phyloP scores from a whole-genome alignment of 2,888 invertebrate genomes.

The Ellobium chinense region DNA sequence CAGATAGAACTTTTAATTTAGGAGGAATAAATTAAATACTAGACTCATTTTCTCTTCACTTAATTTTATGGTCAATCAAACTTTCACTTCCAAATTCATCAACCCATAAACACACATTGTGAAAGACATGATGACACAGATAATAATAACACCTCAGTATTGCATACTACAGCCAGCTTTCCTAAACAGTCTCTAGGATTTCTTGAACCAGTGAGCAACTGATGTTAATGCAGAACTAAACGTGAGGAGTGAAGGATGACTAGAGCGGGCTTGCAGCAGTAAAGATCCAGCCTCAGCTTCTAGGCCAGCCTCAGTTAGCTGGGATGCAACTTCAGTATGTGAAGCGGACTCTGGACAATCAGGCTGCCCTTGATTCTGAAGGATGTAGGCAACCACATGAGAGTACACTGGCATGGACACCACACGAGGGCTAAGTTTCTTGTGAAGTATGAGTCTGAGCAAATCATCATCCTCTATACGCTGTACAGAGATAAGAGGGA shows the following conservation, averaged over 20 bases:
- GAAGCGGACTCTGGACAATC: slow-evolving; percentile 48
- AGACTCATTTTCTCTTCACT: too few relatives aligned
- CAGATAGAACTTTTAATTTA: too few relatives aligned
- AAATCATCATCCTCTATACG: slow-evolving; percentile 62
- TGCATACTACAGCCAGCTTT: too few relatives aligned
- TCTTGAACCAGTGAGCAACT: slow-evolving; percentile 65
- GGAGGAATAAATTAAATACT: too few relatives aligned
- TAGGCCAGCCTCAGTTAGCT: slow-evolving; percentile 59
- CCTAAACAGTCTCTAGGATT: too few relatives aligned
- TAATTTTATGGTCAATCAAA: too few relatives aligned
- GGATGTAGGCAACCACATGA: slow-evolving; percentile 59
- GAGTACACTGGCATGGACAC: slow-evolving; percentile 63
- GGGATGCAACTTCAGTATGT: slow-evolving; percentile 60
- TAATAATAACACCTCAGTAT: too few relatives aligned
- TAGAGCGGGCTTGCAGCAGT: slow-evolving; percentile 64
- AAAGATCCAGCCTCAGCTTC: slow-evolving; percentile 72
- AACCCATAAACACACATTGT: too few relatives aligned
- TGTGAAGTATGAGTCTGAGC: slow-evolving; percentile 62
- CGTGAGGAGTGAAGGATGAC: slow-evolving; percentile 69
- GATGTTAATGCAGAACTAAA: slow-evolving; percentile 69
- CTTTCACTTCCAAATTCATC: too few relatives aligned
- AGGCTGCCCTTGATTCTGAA: slow-evolving; percentile 57
- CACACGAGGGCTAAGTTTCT: slow-evolving; percentile 61
- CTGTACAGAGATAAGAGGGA: slow-evolving; percentile 48
- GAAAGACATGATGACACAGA: too few relatives aligned